A percentile compares a stretch with the other conserved stretches of the same genome.
phyloP scores from a whole-genome alignment of 2,113 vertebrate species.

The Neolamprologus kungweensis region DNA sequence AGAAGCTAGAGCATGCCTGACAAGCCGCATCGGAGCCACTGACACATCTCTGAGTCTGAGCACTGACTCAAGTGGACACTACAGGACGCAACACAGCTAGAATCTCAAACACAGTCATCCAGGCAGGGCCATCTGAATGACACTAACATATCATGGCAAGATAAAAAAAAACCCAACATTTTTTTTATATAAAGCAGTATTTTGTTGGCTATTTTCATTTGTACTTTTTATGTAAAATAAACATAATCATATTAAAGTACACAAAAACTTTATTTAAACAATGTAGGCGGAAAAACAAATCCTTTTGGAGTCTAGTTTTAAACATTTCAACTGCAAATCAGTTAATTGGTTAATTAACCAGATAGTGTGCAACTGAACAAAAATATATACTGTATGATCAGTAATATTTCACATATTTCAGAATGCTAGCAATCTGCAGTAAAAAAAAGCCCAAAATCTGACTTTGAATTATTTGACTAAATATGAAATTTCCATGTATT shows the following conservation, averaged over 20 bases:
- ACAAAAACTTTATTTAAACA: not conserved
- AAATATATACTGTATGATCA: not conserved
- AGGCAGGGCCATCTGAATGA: constrained; percentile 26
- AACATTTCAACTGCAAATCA: not conserved
- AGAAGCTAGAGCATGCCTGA: constrained; percentile 65
- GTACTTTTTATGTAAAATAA: not conserved
- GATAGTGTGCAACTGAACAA: not conserved
- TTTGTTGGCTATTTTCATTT: not conserved
- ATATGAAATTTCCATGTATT: not conserved
- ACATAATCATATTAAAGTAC: not conserved
- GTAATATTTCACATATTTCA: not conserved
- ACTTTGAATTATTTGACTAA: not conserved
- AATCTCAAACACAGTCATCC: constrained; percentile 50
- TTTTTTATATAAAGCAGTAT: not conserved
- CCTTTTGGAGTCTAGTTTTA: not conserved
- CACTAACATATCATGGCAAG: constrained; percentile 1
- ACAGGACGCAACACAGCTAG: constrained; percentile 23
- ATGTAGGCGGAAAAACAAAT: not conserved
- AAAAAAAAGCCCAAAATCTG: not conserved
- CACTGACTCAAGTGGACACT: constrained; percentile 59
- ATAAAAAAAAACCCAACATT: not conserved
- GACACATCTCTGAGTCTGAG: constrained; percentile 60
- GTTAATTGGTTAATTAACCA: not conserved
- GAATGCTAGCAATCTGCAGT: not conserved
- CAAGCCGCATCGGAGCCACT: constrained; percentile 67